Conservation (phyloP, 2,888 invertebrate genomes). For the Drosophila picticornis region DNA sequence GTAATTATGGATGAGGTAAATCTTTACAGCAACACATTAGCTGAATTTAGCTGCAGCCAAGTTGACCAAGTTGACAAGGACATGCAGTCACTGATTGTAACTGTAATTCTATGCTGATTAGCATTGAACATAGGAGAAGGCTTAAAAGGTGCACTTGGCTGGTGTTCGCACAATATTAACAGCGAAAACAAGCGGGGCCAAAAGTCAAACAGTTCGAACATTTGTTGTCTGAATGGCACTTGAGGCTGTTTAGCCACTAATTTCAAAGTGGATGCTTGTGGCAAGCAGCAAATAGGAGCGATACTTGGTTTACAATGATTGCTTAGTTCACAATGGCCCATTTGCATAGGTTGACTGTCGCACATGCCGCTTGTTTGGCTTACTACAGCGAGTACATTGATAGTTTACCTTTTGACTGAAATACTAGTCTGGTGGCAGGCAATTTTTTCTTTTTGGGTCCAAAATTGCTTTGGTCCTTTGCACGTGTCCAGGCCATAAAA, state of each 20-base stretch:
- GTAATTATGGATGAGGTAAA: neutral
- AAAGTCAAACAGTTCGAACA: neutral
- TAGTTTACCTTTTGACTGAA: constrained; percentile 32
- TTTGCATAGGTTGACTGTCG: constrained; percentile 6
- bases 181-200: neutral
- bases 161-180: neutral
- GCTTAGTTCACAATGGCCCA: constrained; percentile 9
- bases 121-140: neutral
- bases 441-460: neutral
- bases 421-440: constrained; percentile 20
- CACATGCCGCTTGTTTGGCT: constrained; percentile 10
- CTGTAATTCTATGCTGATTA: no score
- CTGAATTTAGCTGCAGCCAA: neutral
- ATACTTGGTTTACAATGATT: constrained; percentile 6
- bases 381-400: constrained; percentile 32
- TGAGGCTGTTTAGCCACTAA: constrained; percentile 1
- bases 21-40: neutral
- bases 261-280: neutral
- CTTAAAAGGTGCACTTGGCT: neutral
- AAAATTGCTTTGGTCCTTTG: constrained; percentile 45
- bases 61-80: no score
- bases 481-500: constrained; percentile 71
- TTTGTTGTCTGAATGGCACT: neutral
- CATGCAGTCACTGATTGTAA: neutral
- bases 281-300: neutral